phyloP scores from a whole-genome alignment of 30 jellyfish, hydroid and myxozoan genomes.

The Aurelia coerulea region DNA sequence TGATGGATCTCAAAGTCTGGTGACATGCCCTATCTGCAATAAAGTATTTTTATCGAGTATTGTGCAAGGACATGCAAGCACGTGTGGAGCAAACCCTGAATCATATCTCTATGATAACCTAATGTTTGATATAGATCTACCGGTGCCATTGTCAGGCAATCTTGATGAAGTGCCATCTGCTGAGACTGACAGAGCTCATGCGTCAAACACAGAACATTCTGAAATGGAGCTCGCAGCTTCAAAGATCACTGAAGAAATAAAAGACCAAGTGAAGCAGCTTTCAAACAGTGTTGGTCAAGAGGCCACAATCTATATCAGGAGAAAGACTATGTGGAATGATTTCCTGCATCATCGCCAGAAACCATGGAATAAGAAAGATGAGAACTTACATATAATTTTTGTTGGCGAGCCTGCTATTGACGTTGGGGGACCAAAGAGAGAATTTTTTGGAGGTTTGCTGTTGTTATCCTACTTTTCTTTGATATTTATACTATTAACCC shows the following conservation, averaged over 20 bases:
- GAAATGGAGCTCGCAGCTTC: too few species aligned
- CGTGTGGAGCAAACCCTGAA: not conserved
- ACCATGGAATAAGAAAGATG: not conserved
- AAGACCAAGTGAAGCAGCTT: not conserved
- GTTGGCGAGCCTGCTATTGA: not conserved
- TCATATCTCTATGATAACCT: not conserved
- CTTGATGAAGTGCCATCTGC: not conserved
- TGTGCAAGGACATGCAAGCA: conserved; percentile 4
- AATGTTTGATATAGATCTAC: not conserved
- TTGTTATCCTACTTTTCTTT: too few species aligned
- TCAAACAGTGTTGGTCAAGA: not conserved
- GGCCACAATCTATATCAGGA: not conserved
- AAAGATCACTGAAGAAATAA: not conserved
- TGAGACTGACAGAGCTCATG: not conserved
- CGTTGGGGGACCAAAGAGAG: not conserved
- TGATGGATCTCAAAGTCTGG: conserved; percentile 1
- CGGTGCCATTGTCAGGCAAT: too few species aligned
- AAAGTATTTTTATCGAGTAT: conserved; percentile 8
- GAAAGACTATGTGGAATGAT: not conserved
- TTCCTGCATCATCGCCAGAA: not conserved
- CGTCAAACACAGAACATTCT: too few species aligned
- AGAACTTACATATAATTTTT: not conserved
- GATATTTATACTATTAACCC: too few species aligned
- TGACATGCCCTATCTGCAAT: conserved; percentile 19
- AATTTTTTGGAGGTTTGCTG: not conserved